A percentile compares a stretch with the other conserved stretches of the same genome.
Evolutionary conservation across 2,113 vertebrate genomes (phyloP).

Genomic region (Bagarius yarrelli): DNA sequence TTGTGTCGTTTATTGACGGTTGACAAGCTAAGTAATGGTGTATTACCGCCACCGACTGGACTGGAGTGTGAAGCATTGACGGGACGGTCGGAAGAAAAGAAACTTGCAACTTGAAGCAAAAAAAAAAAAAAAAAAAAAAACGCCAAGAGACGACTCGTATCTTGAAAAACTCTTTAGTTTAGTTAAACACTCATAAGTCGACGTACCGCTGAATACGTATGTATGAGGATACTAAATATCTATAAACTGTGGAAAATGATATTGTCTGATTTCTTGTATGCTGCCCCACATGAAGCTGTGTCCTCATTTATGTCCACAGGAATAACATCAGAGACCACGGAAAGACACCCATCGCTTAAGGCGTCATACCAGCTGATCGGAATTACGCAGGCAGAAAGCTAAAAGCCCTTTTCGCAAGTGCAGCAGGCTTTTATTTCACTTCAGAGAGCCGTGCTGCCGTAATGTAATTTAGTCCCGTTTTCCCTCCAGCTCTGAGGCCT

Average conservation of each 20-base stretch:
- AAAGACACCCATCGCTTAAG: not conserved
- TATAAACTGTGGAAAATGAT: not conserved
- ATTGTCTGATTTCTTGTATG: no score
- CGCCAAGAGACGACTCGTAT: no score
- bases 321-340: not conserved
- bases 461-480: conserved; percentile 3
- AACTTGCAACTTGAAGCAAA: no score
- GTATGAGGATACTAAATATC: not conserved
- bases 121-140: no score
- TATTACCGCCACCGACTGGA: no score
- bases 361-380: not conserved
- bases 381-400: not conserved
- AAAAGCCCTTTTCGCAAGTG: not conserved
- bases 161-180: no score
- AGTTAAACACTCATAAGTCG: no score
- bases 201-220: not conserved
- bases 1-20: no score
- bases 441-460: not conserved
- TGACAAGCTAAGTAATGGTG: no score
- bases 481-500: not conserved
- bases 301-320: not conserved
- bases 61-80: no score
- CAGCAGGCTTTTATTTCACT: not conserved
- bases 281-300: not conserved
- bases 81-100: no score